Evolutionary conservation across 2,113 vertebrate species (phyloP), one percentile per base, ranked within the genome.

Genomic region (Melanocharis versteri): DNA sequence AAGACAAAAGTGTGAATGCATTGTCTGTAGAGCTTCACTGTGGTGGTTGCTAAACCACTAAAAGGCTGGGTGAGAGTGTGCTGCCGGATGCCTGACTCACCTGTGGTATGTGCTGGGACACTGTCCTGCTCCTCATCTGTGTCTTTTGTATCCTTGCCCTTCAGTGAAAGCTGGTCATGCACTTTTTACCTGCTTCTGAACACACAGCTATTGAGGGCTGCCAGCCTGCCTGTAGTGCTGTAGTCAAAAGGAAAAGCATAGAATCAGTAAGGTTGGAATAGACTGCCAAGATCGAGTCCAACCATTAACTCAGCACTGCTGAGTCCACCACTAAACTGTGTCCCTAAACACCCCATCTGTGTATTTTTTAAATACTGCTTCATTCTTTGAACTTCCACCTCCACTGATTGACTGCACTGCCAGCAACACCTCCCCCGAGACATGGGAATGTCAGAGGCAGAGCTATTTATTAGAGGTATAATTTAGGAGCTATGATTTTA

Each of bases 381-480:
- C 5, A 6, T 35, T 94, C 40, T 62, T 82, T 82, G 48, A 56
- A 13, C 24, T 54, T 69, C 23, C 3, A 5, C 27, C 31, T 89
- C 31, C 6, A 6, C 23, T 48, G 31, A 17, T 18, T 6, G 5
- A 44, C 30, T 37, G 13, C 4, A 1, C 8, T 82, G 56, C 31
- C 84, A 79, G 40, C 12, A 48, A 2, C 22, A 12, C 18, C 35
- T 57, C 14, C 40, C n/a, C 27, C 0, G 2, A 58, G 26, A 24
- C 1, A 1, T 6, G 22, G 28, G 33, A 66, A 42, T 45, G 11
- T 1, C 3, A 65, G n/a, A 66, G 20, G 33, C 3, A 24, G 14
- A 40, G 50, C 12, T 83, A 1, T 56, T 64, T 80, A 13, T 71
- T 45, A 35, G 44, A 78, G 22, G 6, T 48, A 10, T 42, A 31